A percentile compares a stretch with the other conserved stretches of the same genome.
phyloP scores from a whole-genome alignment of 2,888 invertebrate species.

The Sphaerophoria rueppellii region DNA sequence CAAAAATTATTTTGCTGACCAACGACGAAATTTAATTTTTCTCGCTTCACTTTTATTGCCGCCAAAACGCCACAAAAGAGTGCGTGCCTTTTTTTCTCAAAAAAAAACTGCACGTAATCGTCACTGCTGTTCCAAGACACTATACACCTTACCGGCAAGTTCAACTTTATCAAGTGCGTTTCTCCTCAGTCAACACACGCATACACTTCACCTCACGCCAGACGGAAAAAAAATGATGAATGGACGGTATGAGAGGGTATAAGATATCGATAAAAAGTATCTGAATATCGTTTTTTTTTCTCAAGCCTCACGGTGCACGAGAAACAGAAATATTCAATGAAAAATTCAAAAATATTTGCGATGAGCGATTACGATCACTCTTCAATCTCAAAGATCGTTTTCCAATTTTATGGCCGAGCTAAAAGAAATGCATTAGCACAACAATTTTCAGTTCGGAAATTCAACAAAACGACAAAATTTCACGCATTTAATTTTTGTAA shows the following conservation, averaged over 20 bases:
- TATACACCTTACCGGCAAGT: slow-evolving; percentile 48
- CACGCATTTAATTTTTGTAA: slow-evolving; percentile 9
- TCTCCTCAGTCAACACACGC: slow-evolving; percentile 38
- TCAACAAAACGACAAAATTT: slow-evolving; percentile 47
- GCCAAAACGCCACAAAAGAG: slow-evolving; percentile 61
- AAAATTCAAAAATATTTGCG: slow-evolving; percentile 1
- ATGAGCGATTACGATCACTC: slow-evolving; percentile 19
- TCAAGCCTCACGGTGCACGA: neutral
- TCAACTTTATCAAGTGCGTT: slow-evolving; percentile 55
- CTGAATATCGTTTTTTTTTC: neutral
- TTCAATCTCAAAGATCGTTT: slow-evolving; percentile 12
- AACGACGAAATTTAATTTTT: slow-evolving; percentile 1
- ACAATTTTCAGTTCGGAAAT: slow-evolving; percentile 45
- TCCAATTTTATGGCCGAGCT: neutral
- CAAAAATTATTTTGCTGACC: slow-evolving; percentile 52
- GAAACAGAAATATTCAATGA: slow-evolving; percentile 18
- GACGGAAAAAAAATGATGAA: slow-evolving; percentile 61
- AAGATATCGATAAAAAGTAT: slow-evolving; percentile 43
- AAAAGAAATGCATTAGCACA: slow-evolving; percentile 18
- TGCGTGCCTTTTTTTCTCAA: slow-evolving; percentile 40
- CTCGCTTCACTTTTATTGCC: slow-evolving; percentile 42
- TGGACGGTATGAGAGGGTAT: slow-evolving; percentile 33
- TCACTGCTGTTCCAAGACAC: slow-evolving; percentile 23
- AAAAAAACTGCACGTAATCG: slow-evolving; percentile 33
- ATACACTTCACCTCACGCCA: slow-evolving; percentile 39